phyloP scores from a whole-genome alignment of 2,888 invertebrate genomes.

The Physocephala rufipes region DNA sequence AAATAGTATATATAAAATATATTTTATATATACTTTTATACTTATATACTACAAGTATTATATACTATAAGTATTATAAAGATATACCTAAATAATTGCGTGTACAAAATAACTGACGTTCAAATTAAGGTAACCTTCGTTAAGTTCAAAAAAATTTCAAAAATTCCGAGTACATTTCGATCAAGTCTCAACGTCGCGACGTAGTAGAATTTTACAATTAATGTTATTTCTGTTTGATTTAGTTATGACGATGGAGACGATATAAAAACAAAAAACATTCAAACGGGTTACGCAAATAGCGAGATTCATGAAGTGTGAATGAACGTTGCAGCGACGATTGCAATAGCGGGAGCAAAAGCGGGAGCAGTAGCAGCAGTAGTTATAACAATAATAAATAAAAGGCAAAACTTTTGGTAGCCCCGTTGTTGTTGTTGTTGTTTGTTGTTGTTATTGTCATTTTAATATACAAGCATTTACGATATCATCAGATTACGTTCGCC shows the following conservation, averaged over 20 bases:
- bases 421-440: slow-evolving; percentile 11
- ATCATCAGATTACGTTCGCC: not conserved
- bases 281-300: not conserved
- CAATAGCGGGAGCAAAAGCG: too few species aligned
- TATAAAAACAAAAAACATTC: not conserved
- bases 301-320: not conserved
- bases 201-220: too few species aligned
- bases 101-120: too few species aligned
- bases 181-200: too few species aligned
- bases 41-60: too few species aligned
- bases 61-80: too few species aligned
- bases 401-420: not conserved
- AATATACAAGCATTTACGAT: not conserved
- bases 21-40: too few species aligned
- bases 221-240: not conserved
- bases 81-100: too few species aligned
- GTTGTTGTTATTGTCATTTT: not conserved
- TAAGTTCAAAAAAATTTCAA: too few species aligned
- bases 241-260: not conserved
- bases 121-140: too few species aligned
- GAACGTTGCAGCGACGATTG: not conserved
- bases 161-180: too few species aligned
- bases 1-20: too few species aligned
- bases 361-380: not conserved
- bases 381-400: not conserved